Base-by-base conservation (phyloP, 2,888 invertebrate species). In the Rotaria sp. region DNA sequence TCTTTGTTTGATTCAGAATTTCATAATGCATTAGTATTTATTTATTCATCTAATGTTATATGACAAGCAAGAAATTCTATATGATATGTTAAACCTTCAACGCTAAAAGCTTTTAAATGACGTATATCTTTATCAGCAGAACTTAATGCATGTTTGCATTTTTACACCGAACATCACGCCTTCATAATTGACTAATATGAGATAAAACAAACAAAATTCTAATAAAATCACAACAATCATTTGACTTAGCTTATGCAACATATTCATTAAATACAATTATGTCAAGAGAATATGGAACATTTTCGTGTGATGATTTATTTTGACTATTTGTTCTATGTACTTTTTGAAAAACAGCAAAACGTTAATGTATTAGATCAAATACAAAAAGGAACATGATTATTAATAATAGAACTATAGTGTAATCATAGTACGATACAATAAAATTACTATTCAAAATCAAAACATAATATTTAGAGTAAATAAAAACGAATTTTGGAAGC, bases 331-430 rank as follows among this genome's bases (percentile, higher is more conserved):
- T 99, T 88, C 99, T 95, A 86, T 97, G 93, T 8, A 96, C 94
- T 92, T 98, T 99, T 92, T 99, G 99, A 91, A 99, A 99, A 92
- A 99, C 99, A 1, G 98, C 95, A 92, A 99, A 99, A 41, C 94
- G 92, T 0, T 97, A 97, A 90, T 96, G 96, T 91, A 96, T 96
- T 13, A 96, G 94, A 89, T 98, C 96, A 88, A 99, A 92, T 93
- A 94, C 93, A n/a, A 90, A 99, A 99, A 52, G 95, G 93, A 1
- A 94, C 93, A 26, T 97, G 93, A 91, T 99, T 99, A 86, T 94
- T 94, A 91, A 99, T 99, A 2, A 96, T 95, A 2, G 96, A 96
- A 92, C 99, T 99, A 11, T 95, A 93, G 90, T 99, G 99, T 89
- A 97, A 96, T 4, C 96, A 94, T 75, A 99, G 99, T 92, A 96